phyloP scores from a whole-genome alignment of 1,140 invertebrate genomes.

The Phymorhynchus buccinoides region DNA sequence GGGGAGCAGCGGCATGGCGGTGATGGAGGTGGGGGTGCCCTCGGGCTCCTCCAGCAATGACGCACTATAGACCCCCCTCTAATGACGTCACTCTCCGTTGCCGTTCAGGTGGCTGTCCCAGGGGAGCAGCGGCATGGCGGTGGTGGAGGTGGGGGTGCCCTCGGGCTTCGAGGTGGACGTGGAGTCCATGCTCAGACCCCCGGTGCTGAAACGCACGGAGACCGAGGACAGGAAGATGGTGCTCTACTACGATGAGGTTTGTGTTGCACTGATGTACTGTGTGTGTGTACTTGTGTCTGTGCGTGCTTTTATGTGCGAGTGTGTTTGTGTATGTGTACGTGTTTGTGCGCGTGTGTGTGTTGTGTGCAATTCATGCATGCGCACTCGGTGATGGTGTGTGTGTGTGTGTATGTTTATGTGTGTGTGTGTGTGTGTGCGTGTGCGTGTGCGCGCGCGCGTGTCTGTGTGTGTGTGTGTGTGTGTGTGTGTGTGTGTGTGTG shows the following conservation, averaged over 20 bases:
- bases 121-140: constrained; percentile 64
- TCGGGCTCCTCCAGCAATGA: too few relatives aligned
- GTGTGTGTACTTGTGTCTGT: background rate
- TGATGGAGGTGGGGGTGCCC: constrained; percentile 64
- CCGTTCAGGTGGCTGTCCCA: constrained; percentile 55
- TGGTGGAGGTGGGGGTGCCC: constrained; percentile 64
- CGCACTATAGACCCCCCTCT: too few relatives aligned
- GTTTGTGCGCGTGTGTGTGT: background rate
- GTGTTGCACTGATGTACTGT: background rate
- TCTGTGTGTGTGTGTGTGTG: background rate
- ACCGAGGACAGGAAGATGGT: constrained; percentile 85
- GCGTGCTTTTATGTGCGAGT: too few relatives aligned
- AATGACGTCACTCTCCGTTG: constrained; percentile 15
- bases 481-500: background rate
- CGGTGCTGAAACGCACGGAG: constrained; percentile 86
- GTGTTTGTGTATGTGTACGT: background rate
- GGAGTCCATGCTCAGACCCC: constrained; percentile 50
- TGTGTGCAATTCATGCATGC: background rate
- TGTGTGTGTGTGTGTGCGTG: background rate
- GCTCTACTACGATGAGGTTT: constrained; percentile 84
- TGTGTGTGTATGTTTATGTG: constrained; percentile 3
- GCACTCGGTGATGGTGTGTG: background rate
- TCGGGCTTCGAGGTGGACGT: constrained; percentile 63
- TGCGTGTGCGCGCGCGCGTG: background rate
- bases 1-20: constrained; percentile 63